Evolutionary conservation across 23 tunicate species (phyloP), one percentile per base, ranked within the genome.

Genomic region (Clavelina lepadiformis): DNA sequence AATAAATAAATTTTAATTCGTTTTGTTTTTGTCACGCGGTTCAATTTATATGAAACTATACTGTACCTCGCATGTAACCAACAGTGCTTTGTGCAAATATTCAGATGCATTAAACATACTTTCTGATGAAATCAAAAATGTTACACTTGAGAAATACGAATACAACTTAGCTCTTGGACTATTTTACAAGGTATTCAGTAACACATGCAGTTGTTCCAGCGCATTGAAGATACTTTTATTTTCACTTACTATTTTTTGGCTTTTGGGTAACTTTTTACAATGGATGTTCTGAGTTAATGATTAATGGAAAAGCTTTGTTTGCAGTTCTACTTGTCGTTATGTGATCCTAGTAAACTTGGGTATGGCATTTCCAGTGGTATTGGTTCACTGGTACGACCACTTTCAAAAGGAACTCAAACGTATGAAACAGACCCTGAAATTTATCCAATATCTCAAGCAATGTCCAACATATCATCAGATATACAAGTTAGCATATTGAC

Each of bases 131-230:
- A 23, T 82, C 6, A 29, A 18, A 44, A 51, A 31, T 13, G 51
- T 13, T n/a, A n/a, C n/a, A n/a, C n/a, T n/a, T n/a, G n/a, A n/a
- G n/a, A 22, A 35, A 11, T 61, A 69, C 52, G 74, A 68, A 30
- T 70, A 52, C 23, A 49, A 71, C 31, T 51, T 74, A 0, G 60
- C 75, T 22, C 37, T 82, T 21, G 70, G 65, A 11, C 61, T 82
- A 7, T 82, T 74, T 56, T 82, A 82, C 73, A 82, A 82, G 44
- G 91, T 82, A 69, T 25, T n/a, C n/a, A n/a, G n/a, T n/a, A n/a
- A n/a, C n/a, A n/a, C n/a, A n/a, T n/a, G n/a, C n/a, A n/a, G n/a
- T n/a, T n/a, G n/a, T n/a, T n/a, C n/a, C n/a, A n/a, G n/a, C 22
- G 22, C 59, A 53, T 53, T 53, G 59, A 20, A 53, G 6, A 6